Conservation (phyloP, 2,113 vertebrate species). For the Conger conger region DNA sequence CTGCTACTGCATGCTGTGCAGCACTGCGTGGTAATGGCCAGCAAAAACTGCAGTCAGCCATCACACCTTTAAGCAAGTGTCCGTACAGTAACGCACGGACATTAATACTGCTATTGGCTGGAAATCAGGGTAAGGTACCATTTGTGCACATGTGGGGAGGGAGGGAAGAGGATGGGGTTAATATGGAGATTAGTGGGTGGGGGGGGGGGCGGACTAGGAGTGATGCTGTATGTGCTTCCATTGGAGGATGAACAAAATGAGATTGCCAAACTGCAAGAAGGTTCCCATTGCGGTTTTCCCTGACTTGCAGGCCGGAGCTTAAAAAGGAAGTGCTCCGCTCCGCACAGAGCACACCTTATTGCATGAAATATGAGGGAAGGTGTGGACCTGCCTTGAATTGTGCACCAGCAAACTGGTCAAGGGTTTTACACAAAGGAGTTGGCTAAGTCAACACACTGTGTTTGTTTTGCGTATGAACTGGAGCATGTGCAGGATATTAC, state of each 20-base stretch:
- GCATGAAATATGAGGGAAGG: neutral
- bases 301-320: neutral
- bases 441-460: neutral
- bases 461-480: neutral
- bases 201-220: neutral
- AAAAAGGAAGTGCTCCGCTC: neutral
- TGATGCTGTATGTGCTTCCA: neutral
- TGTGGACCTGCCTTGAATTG: neutral
- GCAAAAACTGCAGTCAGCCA: neutral
- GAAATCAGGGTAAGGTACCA: neutral
- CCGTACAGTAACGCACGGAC: neutral
- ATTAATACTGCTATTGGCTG: neutral
- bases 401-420: neutral
- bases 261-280: neutral
- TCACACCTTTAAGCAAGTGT: conserved; percentile 10
- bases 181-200: neutral
- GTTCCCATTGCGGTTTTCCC: too few relatives aligned
- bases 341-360: neutral
- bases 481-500: neutral
- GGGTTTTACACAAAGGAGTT: neutral
- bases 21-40: neutral
- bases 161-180: neutral
- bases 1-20: neutral
- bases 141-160: neutral
- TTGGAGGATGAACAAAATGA: neutral